Percentiles rank a stretch among this genome's conserved stretches.
phyloP scores from a whole-genome alignment of 2,797 vertebrate genomes.

The Pantherophis vulpinus region DNA sequence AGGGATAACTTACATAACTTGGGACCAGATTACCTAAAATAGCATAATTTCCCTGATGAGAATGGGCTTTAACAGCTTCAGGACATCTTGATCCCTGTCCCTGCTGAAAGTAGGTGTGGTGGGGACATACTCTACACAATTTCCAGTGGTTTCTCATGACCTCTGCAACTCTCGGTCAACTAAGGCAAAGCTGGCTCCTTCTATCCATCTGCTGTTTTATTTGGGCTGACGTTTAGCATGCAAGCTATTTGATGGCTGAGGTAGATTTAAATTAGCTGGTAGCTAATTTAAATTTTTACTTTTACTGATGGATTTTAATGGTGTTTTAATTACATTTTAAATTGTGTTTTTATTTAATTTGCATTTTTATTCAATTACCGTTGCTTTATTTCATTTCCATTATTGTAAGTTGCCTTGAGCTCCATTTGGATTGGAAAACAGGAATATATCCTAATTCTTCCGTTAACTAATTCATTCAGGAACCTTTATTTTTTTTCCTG shows the following conservation, averaged over 20 bases:
- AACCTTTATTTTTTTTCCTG: not conserved
- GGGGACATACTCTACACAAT: not conserved
- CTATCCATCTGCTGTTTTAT: not conserved
- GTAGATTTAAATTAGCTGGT: not conserved
- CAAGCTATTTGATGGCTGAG: not conserved
- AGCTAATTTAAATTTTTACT: not conserved
- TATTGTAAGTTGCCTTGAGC: not conserved
- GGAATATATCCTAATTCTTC: not conserved
- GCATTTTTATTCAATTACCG: not conserved
- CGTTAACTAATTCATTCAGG: not conserved
- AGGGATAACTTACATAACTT: not conserved
- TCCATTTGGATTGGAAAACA: not conserved
- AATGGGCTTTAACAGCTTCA: not conserved
- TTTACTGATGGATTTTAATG: not conserved
- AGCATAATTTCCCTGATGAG: not conserved
- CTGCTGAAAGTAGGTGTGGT: not conserved
- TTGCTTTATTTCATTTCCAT: not conserved
- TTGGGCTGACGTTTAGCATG: not conserved
- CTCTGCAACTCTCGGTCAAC: not conserved
- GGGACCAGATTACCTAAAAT: not conserved
- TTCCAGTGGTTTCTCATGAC: not conserved
- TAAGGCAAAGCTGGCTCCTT: not conserved
- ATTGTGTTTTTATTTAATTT: not conserved
- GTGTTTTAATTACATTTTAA: not conserved
- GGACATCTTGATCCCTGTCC: not conserved